These are phyloP conservation scores for Myiagra hebetior DNA, from an alignment of 2,113 vertebrate genomes.

Conservation along the genomic window DNA sequence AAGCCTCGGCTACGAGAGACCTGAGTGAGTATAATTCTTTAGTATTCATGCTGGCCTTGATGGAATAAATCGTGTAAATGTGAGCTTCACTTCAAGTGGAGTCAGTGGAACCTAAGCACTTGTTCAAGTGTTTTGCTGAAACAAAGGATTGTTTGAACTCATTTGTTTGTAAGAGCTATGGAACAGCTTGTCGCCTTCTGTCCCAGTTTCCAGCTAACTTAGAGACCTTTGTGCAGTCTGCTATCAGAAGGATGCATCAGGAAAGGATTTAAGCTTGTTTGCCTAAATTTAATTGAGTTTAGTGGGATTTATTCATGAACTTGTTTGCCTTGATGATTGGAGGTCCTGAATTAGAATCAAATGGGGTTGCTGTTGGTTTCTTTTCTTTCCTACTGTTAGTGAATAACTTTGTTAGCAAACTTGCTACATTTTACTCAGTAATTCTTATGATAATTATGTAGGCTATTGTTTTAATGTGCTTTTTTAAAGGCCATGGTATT, in stretches of 20 bases:
- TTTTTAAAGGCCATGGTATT: neutral
- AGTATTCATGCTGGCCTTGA: neutral
- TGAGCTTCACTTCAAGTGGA: neutral
- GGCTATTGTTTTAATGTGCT: neutral
- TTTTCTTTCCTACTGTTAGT: neutral
- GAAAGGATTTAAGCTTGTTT: constrained; percentile 7
- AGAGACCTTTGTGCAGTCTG: neutral
- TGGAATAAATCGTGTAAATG: neutral
- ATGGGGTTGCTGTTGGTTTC: neutral
- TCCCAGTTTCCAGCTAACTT: neutral
- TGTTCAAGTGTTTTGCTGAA: neutral
- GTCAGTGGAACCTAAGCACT: neutral
- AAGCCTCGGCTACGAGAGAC: constrained; percentile 74
- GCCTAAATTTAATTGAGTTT: neutral
- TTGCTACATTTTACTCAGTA: neutral
- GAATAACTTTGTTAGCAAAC: neutral
- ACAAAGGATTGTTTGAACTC: constrained; percentile 11
- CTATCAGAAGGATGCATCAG: neutral
- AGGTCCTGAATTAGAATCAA: neutral
- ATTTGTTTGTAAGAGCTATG: neutral
- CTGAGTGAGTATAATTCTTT: constrained; percentile 65
- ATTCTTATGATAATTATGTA: neutral
- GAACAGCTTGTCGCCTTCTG: neutral
- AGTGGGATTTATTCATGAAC: neutral
- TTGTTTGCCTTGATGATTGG: neutral